These are phyloP conservation scores for Pachymerium ferrugineum DNA, from an alignment of 2,888 invertebrate genomes.

Conservation along the genomic window DNA sequence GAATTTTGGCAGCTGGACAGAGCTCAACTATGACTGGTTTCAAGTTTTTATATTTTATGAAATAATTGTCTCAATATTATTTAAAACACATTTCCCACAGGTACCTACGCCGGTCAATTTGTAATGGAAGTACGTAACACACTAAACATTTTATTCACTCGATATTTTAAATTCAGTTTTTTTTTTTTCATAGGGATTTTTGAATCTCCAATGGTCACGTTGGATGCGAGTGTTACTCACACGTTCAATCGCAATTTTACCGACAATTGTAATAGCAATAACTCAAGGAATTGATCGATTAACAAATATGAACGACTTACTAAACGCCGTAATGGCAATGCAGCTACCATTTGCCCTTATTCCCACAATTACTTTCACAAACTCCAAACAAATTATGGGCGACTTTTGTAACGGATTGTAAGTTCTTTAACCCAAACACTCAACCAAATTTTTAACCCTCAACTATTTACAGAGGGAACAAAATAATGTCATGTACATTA, in stretches of 20 bases:
- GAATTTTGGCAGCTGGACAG: constrained; percentile 53
- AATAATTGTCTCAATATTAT: background rate
- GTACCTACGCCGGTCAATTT: constrained; percentile 55
- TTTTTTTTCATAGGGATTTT: constrained; percentile 58
- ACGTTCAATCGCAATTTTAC: constrained; percentile 71
- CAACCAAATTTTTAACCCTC: background rate
- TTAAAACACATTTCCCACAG: constrained; percentile 37
- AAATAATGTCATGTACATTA: constrained; percentile 46
- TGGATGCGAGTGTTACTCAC: constrained; percentile 83
- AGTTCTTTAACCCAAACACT: constrained; percentile 32
- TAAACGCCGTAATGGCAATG: constrained; percentile 53
- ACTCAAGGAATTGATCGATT: constrained; percentile 42
- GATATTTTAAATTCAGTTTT: background rate
- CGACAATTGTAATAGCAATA: constrained; percentile 58
- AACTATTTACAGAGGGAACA: constrained; percentile 43
- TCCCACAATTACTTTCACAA: constrained; percentile 53
- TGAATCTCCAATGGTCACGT: constrained; percentile 74
- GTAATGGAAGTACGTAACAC: constrained; percentile 51
- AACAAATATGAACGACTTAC: constrained; percentile 51
- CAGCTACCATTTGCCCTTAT: constrained; percentile 54
- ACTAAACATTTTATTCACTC: too few species aligned
- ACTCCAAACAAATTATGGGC: constrained; percentile 50
- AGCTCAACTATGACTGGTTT: constrained; percentile 52
- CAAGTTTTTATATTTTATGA: too few species aligned
- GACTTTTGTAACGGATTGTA: constrained; percentile 50